Evolutionary conservation across 2,888 invertebrate species (phyloP).

Genomic region (Apamea crenata): DNA sequence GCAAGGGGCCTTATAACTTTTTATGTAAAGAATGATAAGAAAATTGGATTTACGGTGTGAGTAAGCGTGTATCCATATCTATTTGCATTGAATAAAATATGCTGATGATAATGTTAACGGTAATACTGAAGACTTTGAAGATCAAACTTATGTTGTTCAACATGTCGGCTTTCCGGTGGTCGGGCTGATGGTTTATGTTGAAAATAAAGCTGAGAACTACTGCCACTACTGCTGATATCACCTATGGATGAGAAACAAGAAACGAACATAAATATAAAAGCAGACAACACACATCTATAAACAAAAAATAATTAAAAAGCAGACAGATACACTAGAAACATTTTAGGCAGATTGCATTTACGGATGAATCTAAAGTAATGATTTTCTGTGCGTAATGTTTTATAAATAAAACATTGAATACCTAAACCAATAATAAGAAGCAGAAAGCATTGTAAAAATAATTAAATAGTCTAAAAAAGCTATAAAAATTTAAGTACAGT

Average conservation of each 20-base stretch:
- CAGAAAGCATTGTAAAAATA: not conserved
- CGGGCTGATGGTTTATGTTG: conserved; percentile 91
- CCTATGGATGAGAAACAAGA: conserved; percentile 84
- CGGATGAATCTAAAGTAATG: not conserved
- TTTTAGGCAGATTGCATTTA: not conserved
- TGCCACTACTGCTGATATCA: conserved; percentile 91
- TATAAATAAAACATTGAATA: not conserved
- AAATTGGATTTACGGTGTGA: not conserved
- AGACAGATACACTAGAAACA: not conserved
- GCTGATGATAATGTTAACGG: conserved; percentile 91
- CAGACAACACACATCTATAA: conserved; percentile 58
- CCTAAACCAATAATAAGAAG: not conserved
- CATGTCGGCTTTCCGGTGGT: conserved; percentile 90
- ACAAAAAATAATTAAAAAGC: conserved; percentile 26
- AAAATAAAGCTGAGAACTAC: conserved; percentile 90
- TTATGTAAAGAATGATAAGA: not conserved
- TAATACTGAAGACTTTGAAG: conserved; percentile 91
- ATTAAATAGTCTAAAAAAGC: not conserved
- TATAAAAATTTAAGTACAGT: too few relatives aligned
- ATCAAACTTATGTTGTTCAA: conserved; percentile 91
- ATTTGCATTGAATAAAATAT: conserved; percentile 90
- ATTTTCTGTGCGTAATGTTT: not conserved
- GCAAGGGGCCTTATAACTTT: not conserved
- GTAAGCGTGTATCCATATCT: conserved; percentile 71
- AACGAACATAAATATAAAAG: conserved; percentile 73